Conservation (phyloP, 2,113 vertebrate species). For the Trinectes maculatus region DNA sequence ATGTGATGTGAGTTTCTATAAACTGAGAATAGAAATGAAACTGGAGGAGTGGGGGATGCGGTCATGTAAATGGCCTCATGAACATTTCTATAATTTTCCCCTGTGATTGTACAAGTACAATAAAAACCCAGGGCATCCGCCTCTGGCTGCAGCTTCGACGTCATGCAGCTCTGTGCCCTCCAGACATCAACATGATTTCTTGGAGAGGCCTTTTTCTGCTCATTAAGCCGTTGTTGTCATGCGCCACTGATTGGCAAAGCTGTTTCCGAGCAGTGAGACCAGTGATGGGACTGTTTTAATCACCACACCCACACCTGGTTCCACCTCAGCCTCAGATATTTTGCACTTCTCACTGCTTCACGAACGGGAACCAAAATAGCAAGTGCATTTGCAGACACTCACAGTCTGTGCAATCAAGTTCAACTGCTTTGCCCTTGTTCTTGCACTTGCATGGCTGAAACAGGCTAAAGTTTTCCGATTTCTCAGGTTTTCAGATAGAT, state of each 20-base stretch:
- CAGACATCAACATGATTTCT: background rate
- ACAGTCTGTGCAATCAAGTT: background rate
- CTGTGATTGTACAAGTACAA: background rate
- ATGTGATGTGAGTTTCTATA: too few relatives aligned
- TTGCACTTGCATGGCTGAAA: background rate
- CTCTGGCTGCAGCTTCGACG: background rate
- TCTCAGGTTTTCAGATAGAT: background rate
- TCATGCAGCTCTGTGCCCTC: background rate
- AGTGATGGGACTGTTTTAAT: background rate
- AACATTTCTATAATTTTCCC: too few relatives aligned
- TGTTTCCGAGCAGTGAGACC: background rate
- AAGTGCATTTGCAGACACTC: background rate
- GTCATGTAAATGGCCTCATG: too few relatives aligned
- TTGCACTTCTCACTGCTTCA: background rate
- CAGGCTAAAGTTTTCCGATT: too few relatives aligned
- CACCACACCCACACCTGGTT: background rate
- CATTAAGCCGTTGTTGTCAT: background rate
- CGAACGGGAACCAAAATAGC: background rate
- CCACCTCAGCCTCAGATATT: background rate
- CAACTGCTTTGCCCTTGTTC: background rate
- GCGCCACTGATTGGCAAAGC: background rate
- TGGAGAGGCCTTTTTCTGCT: background rate
- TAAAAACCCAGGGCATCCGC: background rate
- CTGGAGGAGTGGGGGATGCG: too few relatives aligned
- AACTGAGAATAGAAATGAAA: too few relatives aligned